Base-by-base conservation (phyloP, 2,113 vertebrate species). In the Stercorarius parasiticus region DNA sequence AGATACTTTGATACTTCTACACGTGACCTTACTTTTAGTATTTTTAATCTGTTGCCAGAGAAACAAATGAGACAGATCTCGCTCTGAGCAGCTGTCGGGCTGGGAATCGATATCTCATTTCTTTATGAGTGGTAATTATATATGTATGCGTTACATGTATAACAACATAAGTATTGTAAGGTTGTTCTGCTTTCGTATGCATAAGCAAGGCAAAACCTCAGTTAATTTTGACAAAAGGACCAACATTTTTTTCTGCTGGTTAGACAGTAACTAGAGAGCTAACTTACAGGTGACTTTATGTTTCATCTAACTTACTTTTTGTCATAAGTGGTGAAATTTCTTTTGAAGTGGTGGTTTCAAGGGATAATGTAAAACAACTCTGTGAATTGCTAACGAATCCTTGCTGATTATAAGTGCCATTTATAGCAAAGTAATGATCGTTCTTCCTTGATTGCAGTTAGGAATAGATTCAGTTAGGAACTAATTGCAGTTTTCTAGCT, bases 41-140 rank as follows among this genome's bases (percentile, higher is more conserved):
- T 10, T 50, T 91, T 36, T 21, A 64, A 36, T 50, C 23, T 79
- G 21, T 40, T 90, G 49, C n/a, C 25, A 64, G 58, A 83, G 43
- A 52, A 69, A 25, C 40, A 59, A 13, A 23, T 12, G 71, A 36
- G 6, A 26, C 20, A 32, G 52, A 4, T 71, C 70, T 86, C 0
- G 0, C 16, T 42, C 20, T 50, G 0, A 18, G 52, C 9, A 4
- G 38, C 64, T 50, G 27, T 42, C 20, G 40, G 47, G 8, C 40
- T 59, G 52, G 30, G 45, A 47, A 82, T 15, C 7, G 15, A 1
- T 5, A 4, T 66, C 70, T 15, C 11, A 17, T 62, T 45, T 62
- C 9, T 17, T 40, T 76, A 10, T 42, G 43, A 52, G 22, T 9
- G 12, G 13, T 55, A 42, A 0, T 32, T 55, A 6, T 45, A 7